Evolutionary conservation across 2,888 invertebrate genomes (phyloP).

Genomic region (Polydesmus complanatus): DNA sequence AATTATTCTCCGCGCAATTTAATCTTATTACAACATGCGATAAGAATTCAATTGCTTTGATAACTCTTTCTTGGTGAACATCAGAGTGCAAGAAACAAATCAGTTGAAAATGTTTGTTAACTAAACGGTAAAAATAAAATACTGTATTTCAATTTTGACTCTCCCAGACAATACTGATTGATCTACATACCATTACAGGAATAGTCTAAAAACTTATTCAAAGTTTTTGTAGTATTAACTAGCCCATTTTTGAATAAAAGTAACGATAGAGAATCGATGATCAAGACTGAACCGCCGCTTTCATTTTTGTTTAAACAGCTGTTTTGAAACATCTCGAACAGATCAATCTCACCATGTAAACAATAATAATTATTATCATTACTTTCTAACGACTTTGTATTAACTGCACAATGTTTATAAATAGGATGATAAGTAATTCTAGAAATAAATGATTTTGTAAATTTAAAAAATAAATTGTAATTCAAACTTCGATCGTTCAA

Average conservation of each 20-base stretch:
- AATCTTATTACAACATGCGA: not conserved
- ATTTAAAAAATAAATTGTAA: too few relatives aligned
- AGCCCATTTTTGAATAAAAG: not conserved
- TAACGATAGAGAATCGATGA: not conserved
- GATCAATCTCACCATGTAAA: not conserved
- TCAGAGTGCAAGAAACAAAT: conserved; percentile 6
- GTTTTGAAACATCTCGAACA: not conserved
- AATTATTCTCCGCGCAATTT: not conserved
- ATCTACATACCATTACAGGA: not conserved
- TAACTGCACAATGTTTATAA: too few relatives aligned
- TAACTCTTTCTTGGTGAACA: conserved; percentile 1
- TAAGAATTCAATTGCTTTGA: conserved; percentile 3
- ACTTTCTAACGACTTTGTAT: too few relatives aligned
- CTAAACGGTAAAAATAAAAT: too few relatives aligned
- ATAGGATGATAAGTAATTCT: too few relatives aligned
- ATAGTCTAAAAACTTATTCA: not conserved
- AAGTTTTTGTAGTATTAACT: not conserved
- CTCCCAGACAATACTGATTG: not conserved
- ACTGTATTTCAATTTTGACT: too few relatives aligned
- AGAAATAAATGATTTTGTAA: too few relatives aligned
- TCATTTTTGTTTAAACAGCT: not conserved
- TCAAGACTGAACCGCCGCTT: not conserved
- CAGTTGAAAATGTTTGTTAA: not conserved
- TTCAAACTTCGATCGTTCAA: too few relatives aligned
- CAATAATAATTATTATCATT: too few relatives aligned